Evolutionary conservation across 1,140 invertebrate genomes (phyloP), one percentile per base, ranked within the genome.

Genomic region (Pomacea maculata): DNA sequence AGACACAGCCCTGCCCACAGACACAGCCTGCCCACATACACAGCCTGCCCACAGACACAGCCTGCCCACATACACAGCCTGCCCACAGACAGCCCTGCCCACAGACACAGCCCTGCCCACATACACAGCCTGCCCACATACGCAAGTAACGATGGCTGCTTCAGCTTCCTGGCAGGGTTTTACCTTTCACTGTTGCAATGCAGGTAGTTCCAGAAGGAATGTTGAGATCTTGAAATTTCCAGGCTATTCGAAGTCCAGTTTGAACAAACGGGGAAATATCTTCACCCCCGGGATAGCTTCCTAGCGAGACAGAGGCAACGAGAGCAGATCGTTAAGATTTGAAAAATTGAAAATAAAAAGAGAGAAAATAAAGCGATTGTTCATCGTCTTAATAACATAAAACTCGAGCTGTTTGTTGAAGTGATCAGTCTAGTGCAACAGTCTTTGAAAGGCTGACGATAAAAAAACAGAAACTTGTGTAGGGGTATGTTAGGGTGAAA

Each of bases 171-270:
- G 57, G 57, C 57, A 61, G 57, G 11, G 15, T 6, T 61, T 61
- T 78, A 84, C 83, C 83, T 80, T 75, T 81, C 12, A 84, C 82
- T 75, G 83, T 83, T 5, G 80, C 80, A 71, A 80, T 73, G 54
- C 78, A 84, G 7, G 34, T 77, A 52, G 73, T n/a, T 65, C 83
- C 83, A 19, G 73, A 72, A 11, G 19, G 52, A 8, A 83, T 52
- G n/a, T 12, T 74, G 10, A 81, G 54, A 29, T 84, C 78, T 12
- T 52, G 8, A 17, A 81, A 45, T 19, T 17, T 57, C 45, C 73
- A 68, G 25, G 65, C 57, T 21, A 77, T 71, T 67, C 70, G 57
- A 19, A 79, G 72, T 29, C 81, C 81, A 17, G 80, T 77, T 63
- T 70, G 54, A 72, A 52, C 73, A 65, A 71, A 78, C 15, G 79